These are phyloP conservation scores for Pseudorectes ferrugineus DNA, from an alignment of 2,113 vertebrate species.

Conservation along the genomic window DNA sequence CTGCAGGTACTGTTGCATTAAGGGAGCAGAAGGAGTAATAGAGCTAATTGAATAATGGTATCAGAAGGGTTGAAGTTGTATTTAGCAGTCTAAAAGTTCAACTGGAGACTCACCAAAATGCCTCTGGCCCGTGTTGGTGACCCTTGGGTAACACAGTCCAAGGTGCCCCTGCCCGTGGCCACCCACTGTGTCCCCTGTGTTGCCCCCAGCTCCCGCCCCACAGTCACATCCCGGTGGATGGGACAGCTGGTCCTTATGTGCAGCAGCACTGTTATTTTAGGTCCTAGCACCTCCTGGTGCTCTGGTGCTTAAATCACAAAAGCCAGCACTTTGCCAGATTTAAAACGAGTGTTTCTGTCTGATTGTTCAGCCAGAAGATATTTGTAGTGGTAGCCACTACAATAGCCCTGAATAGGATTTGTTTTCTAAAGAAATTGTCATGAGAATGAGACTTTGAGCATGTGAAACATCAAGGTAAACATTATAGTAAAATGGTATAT, in stretches of 20 bases:
- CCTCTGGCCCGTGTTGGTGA: rapidly evolving
- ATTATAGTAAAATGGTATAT: not conserved
- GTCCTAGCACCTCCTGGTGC: not conserved
- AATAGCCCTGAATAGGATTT: not conserved
- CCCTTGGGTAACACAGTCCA: rapidly evolving
- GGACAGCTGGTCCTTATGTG: not conserved
- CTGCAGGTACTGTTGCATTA: not conserved
- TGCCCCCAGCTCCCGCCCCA: rapidly evolving
- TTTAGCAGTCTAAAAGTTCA: not conserved
- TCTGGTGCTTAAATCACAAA: not conserved
- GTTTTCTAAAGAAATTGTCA: not conserved
- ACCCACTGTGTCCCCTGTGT: rapidly evolving
- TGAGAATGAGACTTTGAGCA: not conserved
- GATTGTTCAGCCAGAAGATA: not conserved
- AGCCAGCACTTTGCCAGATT: not conserved
- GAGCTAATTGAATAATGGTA: not conserved
- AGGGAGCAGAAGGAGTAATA: not conserved
- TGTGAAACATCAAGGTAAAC: not conserved
- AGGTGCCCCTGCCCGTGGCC: not conserved
- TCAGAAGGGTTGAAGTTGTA: not conserved
- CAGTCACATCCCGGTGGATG: rapidly evolving
- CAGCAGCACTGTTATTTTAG: not conserved
- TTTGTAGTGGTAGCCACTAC: not conserved
- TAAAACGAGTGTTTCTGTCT: rapidly evolving
- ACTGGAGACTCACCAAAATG: not conserved